phyloP scores from a whole-genome alignment of 2,888 invertebrate genomes.

The Dynastes grantii region DNA sequence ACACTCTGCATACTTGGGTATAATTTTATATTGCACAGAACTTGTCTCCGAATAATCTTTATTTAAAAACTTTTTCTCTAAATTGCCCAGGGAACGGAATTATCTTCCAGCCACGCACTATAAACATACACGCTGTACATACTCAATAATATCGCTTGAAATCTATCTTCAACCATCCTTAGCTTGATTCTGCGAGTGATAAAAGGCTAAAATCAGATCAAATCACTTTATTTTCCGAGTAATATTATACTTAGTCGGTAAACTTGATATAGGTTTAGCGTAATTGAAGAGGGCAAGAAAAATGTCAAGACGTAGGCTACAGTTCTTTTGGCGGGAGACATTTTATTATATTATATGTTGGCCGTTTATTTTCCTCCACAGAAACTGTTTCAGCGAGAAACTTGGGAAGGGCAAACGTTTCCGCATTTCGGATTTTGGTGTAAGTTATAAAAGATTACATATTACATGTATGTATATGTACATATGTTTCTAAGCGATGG shows the following conservation, averaged over 20 bases:
- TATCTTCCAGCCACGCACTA: no score
- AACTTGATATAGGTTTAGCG: slow-evolving; percentile 39
- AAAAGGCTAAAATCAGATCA: slow-evolving; percentile 39
- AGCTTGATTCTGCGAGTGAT: slow-evolving; percentile 13
- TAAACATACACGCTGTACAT: no score
- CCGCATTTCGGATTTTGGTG: slow-evolving; percentile 20
- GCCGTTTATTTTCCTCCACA: slow-evolving; percentile 35
- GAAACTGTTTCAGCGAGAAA: slow-evolving; percentile 18
- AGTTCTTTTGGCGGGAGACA: slow-evolving; percentile 5
- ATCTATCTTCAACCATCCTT: background rate
- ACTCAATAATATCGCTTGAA: background rate
- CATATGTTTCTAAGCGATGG: background rate
- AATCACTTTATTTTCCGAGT: slow-evolving; percentile 35
- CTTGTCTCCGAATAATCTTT: no score
- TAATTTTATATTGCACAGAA: no score
- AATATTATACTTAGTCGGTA: slow-evolving; percentile 44
- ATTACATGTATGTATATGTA: background rate
- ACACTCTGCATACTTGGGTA: no score
- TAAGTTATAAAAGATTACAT: background rate
- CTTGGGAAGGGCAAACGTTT: slow-evolving; percentile 14
- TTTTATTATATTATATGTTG: slow-evolving; percentile 44
- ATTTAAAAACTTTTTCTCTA: no score
- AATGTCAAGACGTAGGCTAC: slow-evolving; percentile 38
- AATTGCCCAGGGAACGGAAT: no score
- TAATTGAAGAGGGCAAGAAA: slow-evolving; percentile 44